These are phyloP conservation scores for Synergus japonicus DNA, from an alignment of 2,888 invertebrate species.

Conservation along the genomic window DNA sequence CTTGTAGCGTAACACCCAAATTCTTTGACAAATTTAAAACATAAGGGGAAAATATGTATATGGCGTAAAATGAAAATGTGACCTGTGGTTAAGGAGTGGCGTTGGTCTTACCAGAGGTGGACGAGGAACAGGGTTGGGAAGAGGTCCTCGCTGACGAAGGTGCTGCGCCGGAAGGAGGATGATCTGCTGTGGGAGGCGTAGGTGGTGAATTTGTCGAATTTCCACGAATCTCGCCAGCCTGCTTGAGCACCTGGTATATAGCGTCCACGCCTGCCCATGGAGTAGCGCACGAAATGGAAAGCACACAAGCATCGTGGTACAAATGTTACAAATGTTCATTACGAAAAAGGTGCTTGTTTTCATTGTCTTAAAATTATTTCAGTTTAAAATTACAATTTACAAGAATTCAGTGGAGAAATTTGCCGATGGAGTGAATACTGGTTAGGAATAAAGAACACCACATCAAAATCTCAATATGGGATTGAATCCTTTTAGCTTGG, in stretches of 20 bases:
- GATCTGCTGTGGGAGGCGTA: constrained; percentile 75
- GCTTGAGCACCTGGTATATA: constrained; percentile 96
- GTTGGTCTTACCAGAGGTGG: constrained; percentile 76
- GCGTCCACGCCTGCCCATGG: constrained; percentile 87
- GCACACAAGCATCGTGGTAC: constrained; percentile 46
- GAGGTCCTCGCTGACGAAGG: constrained; percentile 74
- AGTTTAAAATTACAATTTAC: not conserved
- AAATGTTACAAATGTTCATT: constrained; percentile 15
- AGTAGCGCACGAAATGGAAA: constrained; percentile 59
- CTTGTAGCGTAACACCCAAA: not conserved
- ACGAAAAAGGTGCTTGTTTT: constrained; percentile 36
- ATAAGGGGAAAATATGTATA: not conserved
- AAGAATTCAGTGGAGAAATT: too few relatives aligned
- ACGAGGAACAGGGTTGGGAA: constrained; percentile 77
- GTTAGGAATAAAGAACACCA: too few relatives aligned
- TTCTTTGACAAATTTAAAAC: not conserved
- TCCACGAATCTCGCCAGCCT: constrained; percentile 89
- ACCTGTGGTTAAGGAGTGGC: constrained; percentile 51
- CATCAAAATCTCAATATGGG: too few relatives aligned
- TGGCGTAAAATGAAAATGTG: constrained; percentile 44
- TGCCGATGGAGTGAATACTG: too few relatives aligned
- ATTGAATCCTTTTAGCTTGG: too few relatives aligned
- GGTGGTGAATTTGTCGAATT: constrained; percentile 76
- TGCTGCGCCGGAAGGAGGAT: constrained; percentile 71
- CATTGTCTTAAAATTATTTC: not conserved